Conservation (phyloP, 2,888 invertebrate species). For the Nebria salina region DNA sequence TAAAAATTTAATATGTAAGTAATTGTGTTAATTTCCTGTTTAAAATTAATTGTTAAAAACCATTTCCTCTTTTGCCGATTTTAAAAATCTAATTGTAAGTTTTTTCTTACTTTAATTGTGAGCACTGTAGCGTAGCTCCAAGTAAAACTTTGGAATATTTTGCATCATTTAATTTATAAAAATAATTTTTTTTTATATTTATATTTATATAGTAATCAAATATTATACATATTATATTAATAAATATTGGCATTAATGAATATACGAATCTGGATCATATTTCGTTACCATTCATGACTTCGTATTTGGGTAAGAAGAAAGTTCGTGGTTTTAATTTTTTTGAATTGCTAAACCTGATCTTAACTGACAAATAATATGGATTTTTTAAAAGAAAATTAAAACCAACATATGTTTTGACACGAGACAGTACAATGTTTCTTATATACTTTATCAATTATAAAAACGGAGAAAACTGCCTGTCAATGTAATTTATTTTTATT, state of each 20-base stretch:
- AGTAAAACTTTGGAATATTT: no score
- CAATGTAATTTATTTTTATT: slow-evolving; percentile 33
- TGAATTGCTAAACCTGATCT: slow-evolving; percentile 20
- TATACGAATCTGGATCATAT: slow-evolving; percentile 26
- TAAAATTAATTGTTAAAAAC: not conserved
- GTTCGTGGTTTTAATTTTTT: slow-evolving; percentile 30
- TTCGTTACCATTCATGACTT: slow-evolving; percentile 17
- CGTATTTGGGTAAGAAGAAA: slow-evolving; percentile 25
- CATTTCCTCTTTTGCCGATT: not conserved
- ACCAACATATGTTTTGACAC: slow-evolving; percentile 30
- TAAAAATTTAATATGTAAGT: not conserved
- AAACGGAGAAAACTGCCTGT: not conserved
- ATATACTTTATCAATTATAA: not conserved
- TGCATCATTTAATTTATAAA: no score
- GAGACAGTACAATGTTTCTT: not conserved
- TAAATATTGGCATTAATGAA: not conserved
- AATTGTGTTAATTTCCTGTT: not conserved
- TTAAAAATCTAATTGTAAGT: not conserved
- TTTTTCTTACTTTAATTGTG: no score
- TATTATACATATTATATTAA: no score
- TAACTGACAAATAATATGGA: not conserved
- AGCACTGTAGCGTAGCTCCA: no score
- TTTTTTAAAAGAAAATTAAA: slow-evolving; percentile 34
- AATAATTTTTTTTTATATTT: no score
- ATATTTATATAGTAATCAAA: not conserved